Evolutionary conservation across 2,888 invertebrate genomes (phyloP), one percentile per base, ranked within the genome.

Genomic region (Polia nebulosa): DNA sequence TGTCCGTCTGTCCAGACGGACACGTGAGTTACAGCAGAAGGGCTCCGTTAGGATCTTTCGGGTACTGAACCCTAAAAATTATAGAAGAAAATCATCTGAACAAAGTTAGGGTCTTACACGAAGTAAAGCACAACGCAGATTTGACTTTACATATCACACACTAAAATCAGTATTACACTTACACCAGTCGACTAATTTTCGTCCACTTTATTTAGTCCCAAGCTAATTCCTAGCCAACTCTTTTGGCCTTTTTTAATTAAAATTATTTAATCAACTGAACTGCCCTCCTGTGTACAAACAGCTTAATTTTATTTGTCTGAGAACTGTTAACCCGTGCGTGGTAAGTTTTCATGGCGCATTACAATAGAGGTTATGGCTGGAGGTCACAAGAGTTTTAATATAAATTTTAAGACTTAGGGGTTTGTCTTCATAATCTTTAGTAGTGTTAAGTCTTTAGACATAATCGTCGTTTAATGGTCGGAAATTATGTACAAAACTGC

Each of bases 291-390:
- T 79, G 82, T 76, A 70, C 49, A 74, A 72, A 70, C 53, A 57
- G 64, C 72, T 66, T 72, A 66, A 80, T 63, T 72, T 66, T 66
- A 72, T 80, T 74, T 78, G 72, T 57, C 63, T 63, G 32, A 53
- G 57, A 73, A 82, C 66, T 80, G 53, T 69, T 64, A 15, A 59
- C 34, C 15, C 39, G 57, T 67, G 44, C 56, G 44, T 65, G 41
- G 17, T 6, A 57, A 65, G 72, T 75, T 72, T 63, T 64, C 65
- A 63, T 65, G 70, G 68, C 39, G 57, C 49, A 61, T 72, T 27
- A 56, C n/a, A 52, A 32, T 55, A 41, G 55, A 61, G 29, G 45
- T 69, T 69, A 32, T 15, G 11, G 45, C 1, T 27, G 15, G 7
- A 34, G 64, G 36, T 41, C 41, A 6, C 22, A 47, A 2, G 6